phyloP scores from a whole-genome alignment of 2,113 vertebrate species.

The Eurystomus gularis region DNA sequence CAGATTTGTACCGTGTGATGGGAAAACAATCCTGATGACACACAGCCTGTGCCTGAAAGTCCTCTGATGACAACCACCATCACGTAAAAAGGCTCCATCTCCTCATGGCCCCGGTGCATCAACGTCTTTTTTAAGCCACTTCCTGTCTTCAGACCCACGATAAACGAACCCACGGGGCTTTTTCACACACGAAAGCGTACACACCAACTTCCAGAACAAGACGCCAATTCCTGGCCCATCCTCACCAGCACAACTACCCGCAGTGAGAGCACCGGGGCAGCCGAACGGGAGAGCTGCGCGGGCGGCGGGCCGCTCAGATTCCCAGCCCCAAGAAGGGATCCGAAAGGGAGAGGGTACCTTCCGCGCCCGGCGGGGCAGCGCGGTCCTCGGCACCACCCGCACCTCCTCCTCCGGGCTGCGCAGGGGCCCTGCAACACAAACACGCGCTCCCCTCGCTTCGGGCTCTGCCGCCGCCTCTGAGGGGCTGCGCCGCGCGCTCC shows the following conservation, averaged over 20 bases:
- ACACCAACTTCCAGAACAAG: neutral
- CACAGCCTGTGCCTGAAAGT: neutral
- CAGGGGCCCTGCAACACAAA: constrained; percentile 56
- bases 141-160: neutral
- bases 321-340: neutral
- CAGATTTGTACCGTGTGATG: neutral
- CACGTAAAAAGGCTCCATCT: neutral
- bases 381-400: neutral
- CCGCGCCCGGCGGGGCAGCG: neutral
- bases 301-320: neutral
- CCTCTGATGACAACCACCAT: neutral
- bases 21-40: neutral
- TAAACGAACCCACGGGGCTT: neutral
- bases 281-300: neutral
- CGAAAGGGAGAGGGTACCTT: constrained; percentile 63
- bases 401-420: neutral
- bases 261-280: neutral
- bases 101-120: neutral
- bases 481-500: too few species aligned
- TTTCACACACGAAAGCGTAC: neutral
- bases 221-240: neutral
- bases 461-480: too few species aligned
- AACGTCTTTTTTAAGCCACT: neutral
- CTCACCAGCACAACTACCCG: neutral
- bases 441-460: accelerated